A percentile compares a stretch with the other conserved stretches of the same genome.
phyloP scores from a whole-genome alignment of 2,888 invertebrate species.

The Lathronympha strigana region DNA sequence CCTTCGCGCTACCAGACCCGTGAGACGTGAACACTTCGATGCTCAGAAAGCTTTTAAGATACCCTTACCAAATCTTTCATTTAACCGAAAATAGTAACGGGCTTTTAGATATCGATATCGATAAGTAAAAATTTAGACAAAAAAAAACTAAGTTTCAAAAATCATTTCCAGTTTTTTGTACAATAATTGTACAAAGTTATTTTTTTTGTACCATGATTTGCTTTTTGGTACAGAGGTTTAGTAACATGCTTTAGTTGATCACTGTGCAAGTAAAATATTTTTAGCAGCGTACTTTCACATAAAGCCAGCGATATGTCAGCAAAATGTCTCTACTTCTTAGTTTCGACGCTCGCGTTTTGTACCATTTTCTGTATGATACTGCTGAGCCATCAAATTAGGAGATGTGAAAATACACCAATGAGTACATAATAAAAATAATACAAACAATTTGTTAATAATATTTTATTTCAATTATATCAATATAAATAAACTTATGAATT shows the following conservation, averaged over 20 bases:
- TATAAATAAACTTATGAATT: slow-evolving; percentile 69
- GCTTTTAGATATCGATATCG: background rate
- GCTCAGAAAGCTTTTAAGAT: background rate
- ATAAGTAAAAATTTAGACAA: background rate
- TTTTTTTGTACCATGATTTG: no score
- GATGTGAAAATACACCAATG: background rate
- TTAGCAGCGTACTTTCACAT: background rate
- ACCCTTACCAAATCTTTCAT: background rate
- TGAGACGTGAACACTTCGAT: slow-evolving; percentile 33
- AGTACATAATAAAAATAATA: slow-evolving; percentile 50
- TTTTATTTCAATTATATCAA: slow-evolving; percentile 69
- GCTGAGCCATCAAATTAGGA: background rate
- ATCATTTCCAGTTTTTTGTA: background rate
- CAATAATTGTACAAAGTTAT: background rate
- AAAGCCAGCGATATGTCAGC: background rate
- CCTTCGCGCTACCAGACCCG: slow-evolving; percentile 56
- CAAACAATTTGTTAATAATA: slow-evolving; percentile 69
- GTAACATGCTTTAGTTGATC: background rate
- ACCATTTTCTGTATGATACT: slow-evolving; percentile 1
- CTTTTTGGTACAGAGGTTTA: no score
- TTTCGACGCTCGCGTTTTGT: slow-evolving; percentile 11
- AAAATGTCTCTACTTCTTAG: slow-evolving; percentile 7
- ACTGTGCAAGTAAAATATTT: background rate
- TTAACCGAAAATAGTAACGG: background rate
- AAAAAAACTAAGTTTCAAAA: background rate